Conservation (phyloP, 1,140 invertebrate genomes). For the Melipona quadrifasciata region DNA sequence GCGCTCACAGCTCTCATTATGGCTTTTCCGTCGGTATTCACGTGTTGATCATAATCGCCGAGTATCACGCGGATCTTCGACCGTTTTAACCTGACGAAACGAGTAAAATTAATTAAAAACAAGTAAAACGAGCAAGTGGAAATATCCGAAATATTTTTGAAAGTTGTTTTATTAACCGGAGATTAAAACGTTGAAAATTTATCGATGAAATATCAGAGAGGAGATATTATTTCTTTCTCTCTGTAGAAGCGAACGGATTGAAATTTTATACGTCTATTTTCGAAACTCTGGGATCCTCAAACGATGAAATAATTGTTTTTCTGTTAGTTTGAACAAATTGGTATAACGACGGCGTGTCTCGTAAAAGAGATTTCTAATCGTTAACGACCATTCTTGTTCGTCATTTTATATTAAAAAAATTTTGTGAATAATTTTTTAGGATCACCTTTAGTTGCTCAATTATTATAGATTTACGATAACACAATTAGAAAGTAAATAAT, state of each 20-base stretch:
- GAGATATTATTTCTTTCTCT: neutral
- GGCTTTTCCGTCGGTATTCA: conserved; percentile 88
- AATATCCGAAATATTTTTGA: neutral
- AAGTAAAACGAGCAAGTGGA: too few relatives aligned
- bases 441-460: too few relatives aligned
- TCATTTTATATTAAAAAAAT: too few relatives aligned
- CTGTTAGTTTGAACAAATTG: too few relatives aligned
- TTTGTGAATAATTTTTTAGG: too few relatives aligned
- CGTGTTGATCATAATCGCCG: conserved; percentile 91
- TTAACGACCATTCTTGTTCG: neutral
- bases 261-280: too few relatives aligned
- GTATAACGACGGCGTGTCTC: too few relatives aligned
- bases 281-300: too few relatives aligned
- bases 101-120: neutral
- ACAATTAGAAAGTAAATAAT: too few relatives aligned
- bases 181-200: neutral
- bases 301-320: too few relatives aligned
- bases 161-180: neutral
- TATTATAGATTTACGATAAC: too few relatives aligned
- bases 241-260: too few relatives aligned
- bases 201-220: neutral
- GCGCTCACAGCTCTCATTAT: conserved; percentile 90
- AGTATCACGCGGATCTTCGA: conserved; percentile 90
- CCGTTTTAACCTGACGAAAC: conserved; percentile 84
- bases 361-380: neutral